Conservation (phyloP, 2,113 vertebrate genomes). For the Mesoclemmys tuberculata region DNA sequence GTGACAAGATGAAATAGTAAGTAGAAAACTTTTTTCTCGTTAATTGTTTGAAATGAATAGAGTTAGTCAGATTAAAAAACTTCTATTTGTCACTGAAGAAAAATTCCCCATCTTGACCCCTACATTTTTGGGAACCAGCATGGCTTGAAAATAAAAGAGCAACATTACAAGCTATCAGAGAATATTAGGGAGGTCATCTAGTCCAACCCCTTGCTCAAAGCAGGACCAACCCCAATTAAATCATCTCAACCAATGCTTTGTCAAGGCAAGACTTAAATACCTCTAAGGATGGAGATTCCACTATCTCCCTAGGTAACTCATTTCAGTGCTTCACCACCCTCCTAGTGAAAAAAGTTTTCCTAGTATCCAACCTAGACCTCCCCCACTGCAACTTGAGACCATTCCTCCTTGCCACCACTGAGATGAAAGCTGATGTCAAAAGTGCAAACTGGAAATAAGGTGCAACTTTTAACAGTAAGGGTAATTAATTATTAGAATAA, state of each 20-base stretch:
- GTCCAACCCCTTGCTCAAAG: too few relatives aligned
- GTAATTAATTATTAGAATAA: background rate
- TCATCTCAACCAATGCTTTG: too few relatives aligned
- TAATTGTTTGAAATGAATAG: background rate
- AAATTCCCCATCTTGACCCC: background rate
- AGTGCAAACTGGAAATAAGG: background rate
- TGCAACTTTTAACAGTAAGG: background rate
- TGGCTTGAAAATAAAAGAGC: background rate
- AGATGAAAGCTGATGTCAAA: background rate
- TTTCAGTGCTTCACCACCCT: too few relatives aligned
- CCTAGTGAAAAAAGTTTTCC: too few relatives aligned
- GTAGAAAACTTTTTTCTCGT: background rate
- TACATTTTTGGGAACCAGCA: background rate
- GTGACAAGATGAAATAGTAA: background rate
- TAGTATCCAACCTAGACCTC: too few relatives aligned
- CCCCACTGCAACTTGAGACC: too few relatives aligned
- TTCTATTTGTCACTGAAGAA: background rate
- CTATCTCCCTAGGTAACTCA: too few relatives aligned
- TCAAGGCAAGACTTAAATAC: too few relatives aligned
- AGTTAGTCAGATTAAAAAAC: conserved; percentile 14
- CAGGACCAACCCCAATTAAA: too few relatives aligned
- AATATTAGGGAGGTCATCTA: too few relatives aligned
- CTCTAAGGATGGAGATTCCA: too few relatives aligned
- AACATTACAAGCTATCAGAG: background rate
- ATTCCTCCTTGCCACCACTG: too few relatives aligned